Conservation (phyloP, 2,888 invertebrate species). For the Margaritifera margaritifera region DNA sequence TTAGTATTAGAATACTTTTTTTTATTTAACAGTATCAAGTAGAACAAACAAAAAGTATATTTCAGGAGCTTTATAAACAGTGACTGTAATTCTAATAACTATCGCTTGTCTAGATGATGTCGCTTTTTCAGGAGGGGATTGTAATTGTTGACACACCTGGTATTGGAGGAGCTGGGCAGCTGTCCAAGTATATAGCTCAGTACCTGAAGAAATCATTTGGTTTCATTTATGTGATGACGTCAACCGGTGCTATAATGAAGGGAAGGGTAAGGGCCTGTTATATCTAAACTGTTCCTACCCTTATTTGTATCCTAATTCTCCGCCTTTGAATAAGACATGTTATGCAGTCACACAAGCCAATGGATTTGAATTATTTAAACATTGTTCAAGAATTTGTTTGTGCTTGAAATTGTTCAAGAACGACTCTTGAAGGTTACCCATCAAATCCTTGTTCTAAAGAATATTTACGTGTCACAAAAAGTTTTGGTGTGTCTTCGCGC, state of each 20-base stretch:
- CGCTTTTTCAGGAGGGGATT: conserved; percentile 52
- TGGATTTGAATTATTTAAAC: background rate
- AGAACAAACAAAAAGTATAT: too few relatives aligned
- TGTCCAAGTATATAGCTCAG: conserved; percentile 46
- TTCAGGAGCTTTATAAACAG: too few relatives aligned
- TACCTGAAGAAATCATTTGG: conserved; percentile 61
- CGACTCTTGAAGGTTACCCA: too few relatives aligned
- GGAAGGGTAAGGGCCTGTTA: background rate
- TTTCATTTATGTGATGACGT: conserved; percentile 65
- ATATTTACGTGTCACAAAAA: too few relatives aligned
- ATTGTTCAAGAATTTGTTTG: too few relatives aligned
- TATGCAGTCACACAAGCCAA: background rate
- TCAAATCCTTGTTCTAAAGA: too few relatives aligned
- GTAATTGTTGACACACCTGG: conserved; percentile 66
- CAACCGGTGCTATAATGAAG: conserved; percentile 37
- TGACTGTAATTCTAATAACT: background rate
- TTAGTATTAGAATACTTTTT: too few relatives aligned
- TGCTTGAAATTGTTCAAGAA: too few relatives aligned
- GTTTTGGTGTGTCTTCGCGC: too few relatives aligned
- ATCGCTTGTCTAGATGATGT: background rate
- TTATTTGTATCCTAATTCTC: background rate
- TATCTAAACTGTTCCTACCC: background rate
- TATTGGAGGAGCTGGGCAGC: conserved; percentile 54
- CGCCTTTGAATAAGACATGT: background rate
- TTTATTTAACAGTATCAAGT: too few relatives aligned